Conservation (phyloP, 92 coral and sea anemone species). For the Anthopleura xanthogrammica region DNA sequence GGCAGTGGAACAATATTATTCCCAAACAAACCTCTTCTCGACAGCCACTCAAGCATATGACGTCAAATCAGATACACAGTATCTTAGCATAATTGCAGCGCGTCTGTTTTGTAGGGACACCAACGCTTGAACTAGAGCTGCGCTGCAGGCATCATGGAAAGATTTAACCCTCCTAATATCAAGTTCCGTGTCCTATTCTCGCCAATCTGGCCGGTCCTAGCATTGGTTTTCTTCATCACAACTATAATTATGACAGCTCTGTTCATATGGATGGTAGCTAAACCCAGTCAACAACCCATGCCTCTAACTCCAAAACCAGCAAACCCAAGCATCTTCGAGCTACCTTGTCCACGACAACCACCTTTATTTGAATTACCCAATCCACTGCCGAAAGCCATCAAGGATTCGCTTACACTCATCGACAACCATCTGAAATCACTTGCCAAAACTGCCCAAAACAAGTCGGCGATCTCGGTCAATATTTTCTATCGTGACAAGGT, state of each 20-base stretch:
- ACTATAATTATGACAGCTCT: slow-evolving; percentile 33
- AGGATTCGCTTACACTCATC: slow-evolving; percentile 25
- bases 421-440: slow-evolving; percentile 42
- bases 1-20: no score
- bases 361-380: slow-evolving; percentile 30
- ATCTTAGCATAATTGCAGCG: no score
- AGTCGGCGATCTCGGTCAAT: slow-evolving; percentile 50
- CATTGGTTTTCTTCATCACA: slow-evolving; percentile 33
- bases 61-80: no score
- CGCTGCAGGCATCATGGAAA: slow-evolving; percentile 6
- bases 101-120: no score
- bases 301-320: neutral
- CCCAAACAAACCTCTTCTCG: no score
- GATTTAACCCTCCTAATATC: neutral
- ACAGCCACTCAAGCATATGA: no score
- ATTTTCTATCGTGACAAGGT: slow-evolving; percentile 21
- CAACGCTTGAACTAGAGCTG: no score
- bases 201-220: slow-evolving; percentile 32
- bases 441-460: slow-evolving; percentile 25
- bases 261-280: slow-evolving; percentile 37
- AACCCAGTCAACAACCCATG: neutral
- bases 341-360: slow-evolving; percentile 8
- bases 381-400: slow-evolving; percentile 35
- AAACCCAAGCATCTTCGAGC: neutral
- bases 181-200: slow-evolving; percentile 7